A percentile compares a stretch with the other conserved stretches of the same genome.
These are phyloP conservation scores for Thysanoteuthis rhombus DNA, from an alignment of 2,888 invertebrate genomes.

Conservation along the genomic window DNA sequence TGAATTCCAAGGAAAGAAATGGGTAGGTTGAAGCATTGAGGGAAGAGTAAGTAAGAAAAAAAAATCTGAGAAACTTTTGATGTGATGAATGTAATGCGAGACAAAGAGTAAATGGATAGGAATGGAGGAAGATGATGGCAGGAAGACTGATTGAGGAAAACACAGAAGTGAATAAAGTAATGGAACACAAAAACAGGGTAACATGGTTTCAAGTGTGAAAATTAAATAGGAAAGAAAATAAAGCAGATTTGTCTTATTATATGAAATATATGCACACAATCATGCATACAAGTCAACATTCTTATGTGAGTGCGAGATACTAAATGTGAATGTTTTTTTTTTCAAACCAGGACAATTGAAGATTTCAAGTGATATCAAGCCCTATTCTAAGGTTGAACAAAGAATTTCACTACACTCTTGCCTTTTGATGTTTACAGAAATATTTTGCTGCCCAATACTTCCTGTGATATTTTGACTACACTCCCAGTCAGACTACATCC, in stretches of 20 bases:
- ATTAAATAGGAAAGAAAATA: background rate
- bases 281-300: too few relatives aligned
- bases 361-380: too few relatives aligned
- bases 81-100: background rate
- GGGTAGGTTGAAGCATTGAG: background rate
- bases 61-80: background rate
- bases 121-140: background rate
- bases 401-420: too few relatives aligned
- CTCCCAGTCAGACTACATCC: too few relatives aligned
- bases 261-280: background rate
- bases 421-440: too few relatives aligned
- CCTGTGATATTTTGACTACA: too few relatives aligned
- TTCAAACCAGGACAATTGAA: too few relatives aligned
- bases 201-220: background rate
- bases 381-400: too few relatives aligned
- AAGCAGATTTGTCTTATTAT: background rate
- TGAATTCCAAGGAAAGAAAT: conserved; percentile 12
- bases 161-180: background rate
- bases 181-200: background rate
- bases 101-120: background rate
- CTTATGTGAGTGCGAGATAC: too few relatives aligned
- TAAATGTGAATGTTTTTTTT: too few relatives aligned
- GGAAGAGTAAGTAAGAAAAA: background rate
- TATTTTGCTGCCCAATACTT: too few relatives aligned
- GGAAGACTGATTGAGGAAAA: background rate